Percentiles rank a stretch among this genome's conserved stretches.
phyloP scores from a whole-genome alignment of 64 coral and sea anemone species.

The Pocillopora damicornis region DNA sequence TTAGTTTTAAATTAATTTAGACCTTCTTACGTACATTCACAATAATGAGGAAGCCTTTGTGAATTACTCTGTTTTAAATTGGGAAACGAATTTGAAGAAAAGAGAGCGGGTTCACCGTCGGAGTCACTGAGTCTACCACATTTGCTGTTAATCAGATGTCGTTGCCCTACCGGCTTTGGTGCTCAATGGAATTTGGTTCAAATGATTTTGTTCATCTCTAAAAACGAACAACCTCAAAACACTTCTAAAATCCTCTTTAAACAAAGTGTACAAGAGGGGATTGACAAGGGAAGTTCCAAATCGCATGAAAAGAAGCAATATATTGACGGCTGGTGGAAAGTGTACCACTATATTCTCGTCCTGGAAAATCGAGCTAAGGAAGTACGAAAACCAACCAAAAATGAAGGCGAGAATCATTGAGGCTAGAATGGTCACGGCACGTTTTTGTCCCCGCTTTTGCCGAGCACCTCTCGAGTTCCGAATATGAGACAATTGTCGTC shows the following conservation, averaged over 20 bases:
- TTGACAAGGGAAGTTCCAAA: constrained; percentile 37
- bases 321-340: not conserved
- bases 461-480: not conserved
- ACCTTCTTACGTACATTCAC: too few relatives aligned
- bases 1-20: too few relatives aligned
- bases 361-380: constrained; percentile 1
- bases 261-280: constrained; percentile 50
- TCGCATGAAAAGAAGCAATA: constrained; percentile 11
- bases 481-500: constrained; percentile 12
- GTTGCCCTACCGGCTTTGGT: not conserved
- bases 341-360: constrained; percentile 18
- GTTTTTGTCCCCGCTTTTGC: constrained; percentile 24
- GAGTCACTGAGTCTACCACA: not conserved
- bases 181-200: constrained; percentile 9
- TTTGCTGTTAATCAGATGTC: not conserved
- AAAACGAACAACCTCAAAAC: constrained; percentile 3
- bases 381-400: constrained; percentile 47
- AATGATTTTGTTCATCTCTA: not conserved
- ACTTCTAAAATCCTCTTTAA: constrained; percentile 41
- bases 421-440: constrained; percentile 35
- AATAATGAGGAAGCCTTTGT: too few relatives aligned
- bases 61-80: too few relatives aligned
- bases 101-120: not conserved
- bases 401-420: constrained; percentile 40
- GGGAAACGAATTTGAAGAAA: too few relatives aligned